Conservation (phyloP, 2,888 invertebrate species). For the Merodon equestris region DNA sequence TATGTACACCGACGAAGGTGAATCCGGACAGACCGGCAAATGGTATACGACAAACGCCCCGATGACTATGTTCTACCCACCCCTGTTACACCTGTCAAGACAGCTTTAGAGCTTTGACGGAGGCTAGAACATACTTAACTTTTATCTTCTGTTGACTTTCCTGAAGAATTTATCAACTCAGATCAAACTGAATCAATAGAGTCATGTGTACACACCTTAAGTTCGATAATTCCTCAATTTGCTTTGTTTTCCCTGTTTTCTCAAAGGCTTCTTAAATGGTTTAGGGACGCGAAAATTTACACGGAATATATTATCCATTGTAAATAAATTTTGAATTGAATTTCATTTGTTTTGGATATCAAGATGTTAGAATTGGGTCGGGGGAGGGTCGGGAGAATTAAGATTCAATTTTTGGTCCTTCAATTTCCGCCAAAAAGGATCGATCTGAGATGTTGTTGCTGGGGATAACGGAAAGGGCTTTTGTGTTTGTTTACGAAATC, state of each 20-base stretch:
- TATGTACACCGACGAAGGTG: too few species aligned
- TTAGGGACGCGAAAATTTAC: not conserved
- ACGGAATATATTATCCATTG: not conserved
- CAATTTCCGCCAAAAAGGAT: too few species aligned
- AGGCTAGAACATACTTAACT: constrained; percentile 10
- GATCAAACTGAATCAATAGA: constrained; percentile 47
- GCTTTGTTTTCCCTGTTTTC: too few species aligned
- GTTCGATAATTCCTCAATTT: too few species aligned
- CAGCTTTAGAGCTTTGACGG: not conserved
- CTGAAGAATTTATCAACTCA: constrained; percentile 14
- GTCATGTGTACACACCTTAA: constrained; percentile 10
- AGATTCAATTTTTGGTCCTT: too few species aligned
- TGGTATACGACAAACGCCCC: too few species aligned
- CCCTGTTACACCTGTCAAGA: constrained; percentile 18
- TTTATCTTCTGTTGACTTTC: constrained; percentile 37
- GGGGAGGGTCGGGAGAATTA: not conserved
- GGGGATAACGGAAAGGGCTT: not conserved
- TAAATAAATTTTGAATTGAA: constrained; percentile 48
- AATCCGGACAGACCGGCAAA: too few species aligned
- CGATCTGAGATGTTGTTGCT: not conserved
- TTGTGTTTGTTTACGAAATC: constrained; percentile 21
- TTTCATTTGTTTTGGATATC: constrained; percentile 46
- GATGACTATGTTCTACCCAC: too few species aligned
- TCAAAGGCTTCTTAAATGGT: too few species aligned
- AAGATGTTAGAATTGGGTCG: constrained; percentile 7